Evolutionary conservation across 2,888 invertebrate species (phyloP), one percentile per base, ranked within the genome.

Genomic region (Drosophila melanosoma): DNA sequence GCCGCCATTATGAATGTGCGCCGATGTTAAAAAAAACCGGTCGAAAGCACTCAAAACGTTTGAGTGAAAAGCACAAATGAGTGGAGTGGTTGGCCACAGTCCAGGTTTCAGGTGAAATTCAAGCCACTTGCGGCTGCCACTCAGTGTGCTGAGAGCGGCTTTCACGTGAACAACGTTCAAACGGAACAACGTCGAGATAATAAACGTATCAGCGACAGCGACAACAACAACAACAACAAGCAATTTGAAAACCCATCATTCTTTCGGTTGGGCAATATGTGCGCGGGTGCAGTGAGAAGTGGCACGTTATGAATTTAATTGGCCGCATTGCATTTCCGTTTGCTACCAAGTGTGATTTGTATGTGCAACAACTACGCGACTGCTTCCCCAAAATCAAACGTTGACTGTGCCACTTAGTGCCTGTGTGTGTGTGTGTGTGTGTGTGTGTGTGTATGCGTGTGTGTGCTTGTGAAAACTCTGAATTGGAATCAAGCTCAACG

Each of bases 91-190:
- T 35, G 48, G 42, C 26, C 40, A 51, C 45, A 29, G 69, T 61
- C 69, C 54, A 26, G 26, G 59, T 58, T 79, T 84, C 88, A 85
- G 85, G 91, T 89, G 87, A 91, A 91, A 91, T 90, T 90, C 88
- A 89, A 92, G 90, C 86, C 81, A 89, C 82, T 85, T 82, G 82
- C 82, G 77, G 64, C 78, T 84, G 80, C 82, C 83, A 87, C 84
- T 92, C 90, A 92, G 91, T 92, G 88, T 89, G 91, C 83, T 89
- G 85, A 90, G 90, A 91, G 90, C 91, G 90, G 92, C 91, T 91
- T 91, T 92, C 90, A 91, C 91, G 92, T 91, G 88, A 91, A 90
- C 92, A 90, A 92, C 91, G 91, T 88, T 79, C 64, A 71, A 76
- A 74, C 83, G 82, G 74, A 74, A 79, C 73, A 75, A 64, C 69